Evolutionary conservation across 2,113 vertebrate genomes (phyloP), one percentile per base, ranked within the genome.

Genomic region (Ceyx melanurus): DNA sequence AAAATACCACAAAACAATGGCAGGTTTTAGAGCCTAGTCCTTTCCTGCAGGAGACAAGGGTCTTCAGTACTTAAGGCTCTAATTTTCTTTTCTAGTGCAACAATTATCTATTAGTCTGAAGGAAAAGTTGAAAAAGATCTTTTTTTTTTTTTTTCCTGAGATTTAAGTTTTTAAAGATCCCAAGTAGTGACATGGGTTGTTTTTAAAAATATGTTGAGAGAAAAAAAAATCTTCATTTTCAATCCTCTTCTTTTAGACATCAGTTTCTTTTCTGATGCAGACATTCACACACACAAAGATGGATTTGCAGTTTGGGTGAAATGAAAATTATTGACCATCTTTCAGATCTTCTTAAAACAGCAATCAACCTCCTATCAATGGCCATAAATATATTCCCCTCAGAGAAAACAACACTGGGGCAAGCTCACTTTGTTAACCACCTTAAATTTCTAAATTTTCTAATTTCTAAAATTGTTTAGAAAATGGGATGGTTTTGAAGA

Each of bases 1-100:
- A 75, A 93, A 92, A 85, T 25, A 2, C 23, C 22, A 31, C 40
- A 19, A 89, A 91, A 93, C 67, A 91, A 80, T 80, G 26, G 42
- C 0, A 16, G 33, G 76, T 66, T 91, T 94, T 79, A 85, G 16
- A 91, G 71, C 31, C 66, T 87, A 28, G 42, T 73, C 45, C 19
- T 92, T 92, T 91, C 91, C 82, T 92, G 37, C 42, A 85, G 54
- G 54, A 94, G 28, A 65, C 19, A 76, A 82, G 46, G 42, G n/a
- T n/a, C 1, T 81, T 28, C 60, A 89, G 13, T 68, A 72, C 15
- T 68, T 42, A 25, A 12, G 9, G 5, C 28, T 42, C 25, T 83
- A 84, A 89, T 89, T 93, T 89, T 79, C 8, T 78, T 88, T 88
- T 65, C 9, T 93, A n/a, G 37, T 65, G 22, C 7, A 84, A 57